Percentiles rank a stretch among this genome's conserved stretches.
Evolutionary conservation across 92 coral and sea anemone genomes (phyloP).

Genomic region (Blastomussa wellsi): DNA sequence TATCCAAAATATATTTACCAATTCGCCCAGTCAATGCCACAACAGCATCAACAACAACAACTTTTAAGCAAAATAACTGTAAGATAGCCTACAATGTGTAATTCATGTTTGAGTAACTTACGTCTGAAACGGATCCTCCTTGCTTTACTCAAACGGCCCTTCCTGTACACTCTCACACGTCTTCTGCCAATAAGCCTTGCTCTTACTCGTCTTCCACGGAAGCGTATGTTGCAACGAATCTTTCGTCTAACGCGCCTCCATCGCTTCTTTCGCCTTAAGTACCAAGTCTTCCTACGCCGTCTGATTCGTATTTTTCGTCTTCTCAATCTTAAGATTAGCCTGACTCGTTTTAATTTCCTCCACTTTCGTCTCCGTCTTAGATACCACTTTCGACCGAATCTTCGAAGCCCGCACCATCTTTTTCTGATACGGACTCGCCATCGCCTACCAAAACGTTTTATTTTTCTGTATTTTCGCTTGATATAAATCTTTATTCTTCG

Average conservation of each 20-base stretch:
- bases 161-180: conserved; percentile 4
- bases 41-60: neutral
- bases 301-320: conserved; percentile 2
- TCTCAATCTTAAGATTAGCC: neutral
- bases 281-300: conserved; percentile 16
- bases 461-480: neutral
- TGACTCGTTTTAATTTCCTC: conserved; percentile 1
- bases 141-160: conserved; percentile 12
- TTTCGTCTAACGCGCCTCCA: conserved; percentile 22
- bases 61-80: too few species aligned
- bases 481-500: neutral
- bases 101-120: neutral
- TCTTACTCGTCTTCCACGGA: conserved; percentile 16
- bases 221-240: conserved; percentile 23
- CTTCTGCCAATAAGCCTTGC: conserved; percentile 18
- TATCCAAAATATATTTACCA: too few species aligned
- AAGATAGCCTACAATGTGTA: too few species aligned
- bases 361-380: neutral
- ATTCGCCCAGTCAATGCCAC: neutral
- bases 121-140: conserved; percentile 23
- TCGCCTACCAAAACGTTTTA: conserved; percentile 8
- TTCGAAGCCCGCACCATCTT: conserved; percentile 26
- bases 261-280: neutral
- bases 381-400: conserved; percentile 29
- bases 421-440: conserved; percentile 23